Percentiles rank a stretch among this genome's conserved stretches.
These are phyloP conservation scores for Hyposoter dolosus DNA, from an alignment of 2,888 invertebrate species.

Conservation along the genomic window DNA sequence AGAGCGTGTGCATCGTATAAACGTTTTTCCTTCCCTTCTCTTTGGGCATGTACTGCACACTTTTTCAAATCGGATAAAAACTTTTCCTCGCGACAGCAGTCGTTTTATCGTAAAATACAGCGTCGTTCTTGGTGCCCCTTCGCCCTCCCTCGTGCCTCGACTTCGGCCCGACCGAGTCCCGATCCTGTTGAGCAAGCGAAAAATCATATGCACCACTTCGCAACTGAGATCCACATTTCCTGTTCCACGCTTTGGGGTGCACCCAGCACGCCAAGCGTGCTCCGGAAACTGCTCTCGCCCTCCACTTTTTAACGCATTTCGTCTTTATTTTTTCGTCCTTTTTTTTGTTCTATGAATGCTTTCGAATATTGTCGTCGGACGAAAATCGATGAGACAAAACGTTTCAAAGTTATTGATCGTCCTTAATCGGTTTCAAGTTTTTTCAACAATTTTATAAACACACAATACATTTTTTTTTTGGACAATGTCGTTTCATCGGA, in stretches of 20 bases:
- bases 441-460: too few species aligned
- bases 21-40: background rate
- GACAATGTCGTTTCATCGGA: too few species aligned
- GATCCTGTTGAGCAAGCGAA: slow-evolving; percentile 52
- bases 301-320: slow-evolving; percentile 62
- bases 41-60: slow-evolving; percentile 3
- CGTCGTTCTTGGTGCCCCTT: background rate
- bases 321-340: slow-evolving; percentile 5
- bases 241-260: slow-evolving; percentile 65
- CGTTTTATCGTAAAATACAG: slow-evolving; percentile 41
- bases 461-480: too few species aligned
- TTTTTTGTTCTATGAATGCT: slow-evolving; percentile 3
- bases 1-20: background rate
- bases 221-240: slow-evolving; percentile 79
- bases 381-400: background rate
- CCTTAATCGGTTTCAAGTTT: too few species aligned
- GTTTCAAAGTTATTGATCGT: too few species aligned
- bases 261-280: slow-evolving; percentile 69
- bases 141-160: slow-evolving; percentile 4
- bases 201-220: slow-evolving; percentile 81
- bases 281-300: slow-evolving; percentile 71
- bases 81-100: slow-evolving; percentile 54
- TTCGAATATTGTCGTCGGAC: slow-evolving; percentile 70
- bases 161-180: background rate
- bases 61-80: slow-evolving; percentile 38